Conservation (phyloP, 2,113 vertebrate genomes). For the Phainopepla nitens region DNA sequence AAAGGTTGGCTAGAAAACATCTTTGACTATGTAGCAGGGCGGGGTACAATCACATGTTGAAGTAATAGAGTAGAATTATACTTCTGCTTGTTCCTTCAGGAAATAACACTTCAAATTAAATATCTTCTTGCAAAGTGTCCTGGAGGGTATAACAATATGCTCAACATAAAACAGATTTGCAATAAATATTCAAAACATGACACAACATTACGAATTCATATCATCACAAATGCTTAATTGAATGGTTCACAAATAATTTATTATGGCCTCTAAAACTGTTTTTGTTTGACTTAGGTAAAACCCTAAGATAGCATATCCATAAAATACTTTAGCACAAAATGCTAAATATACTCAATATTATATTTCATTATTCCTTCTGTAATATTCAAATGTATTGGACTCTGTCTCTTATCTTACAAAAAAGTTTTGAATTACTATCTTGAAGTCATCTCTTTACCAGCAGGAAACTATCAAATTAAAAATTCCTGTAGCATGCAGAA, state of each 20-base stretch:
- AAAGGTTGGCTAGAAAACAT: background rate
- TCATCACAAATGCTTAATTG: background rate
- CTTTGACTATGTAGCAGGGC: background rate
- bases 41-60: background rate
- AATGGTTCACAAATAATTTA: constrained; percentile 17
- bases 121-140: background rate
- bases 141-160: background rate
- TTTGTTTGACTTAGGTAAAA: background rate
- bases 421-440: background rate
- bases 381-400: background rate
- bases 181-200: constrained; percentile 24
- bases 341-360: fast-evolving
- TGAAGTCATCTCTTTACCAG: background rate
- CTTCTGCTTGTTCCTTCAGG: background rate
- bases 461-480: background rate
- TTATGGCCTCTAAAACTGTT: background rate
- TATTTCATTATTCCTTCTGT: background rate
- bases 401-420: background rate
- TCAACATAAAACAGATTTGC: background rate
- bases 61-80: background rate
- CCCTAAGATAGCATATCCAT: background rate
- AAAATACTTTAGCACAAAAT: background rate
- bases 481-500: background rate
- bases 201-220: background rate
- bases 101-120: constrained; percentile 29